These are phyloP conservation scores for Clarias pachynema DNA, from an alignment of 2,797 vertebrate genomes.

Conservation along the genomic window DNA sequence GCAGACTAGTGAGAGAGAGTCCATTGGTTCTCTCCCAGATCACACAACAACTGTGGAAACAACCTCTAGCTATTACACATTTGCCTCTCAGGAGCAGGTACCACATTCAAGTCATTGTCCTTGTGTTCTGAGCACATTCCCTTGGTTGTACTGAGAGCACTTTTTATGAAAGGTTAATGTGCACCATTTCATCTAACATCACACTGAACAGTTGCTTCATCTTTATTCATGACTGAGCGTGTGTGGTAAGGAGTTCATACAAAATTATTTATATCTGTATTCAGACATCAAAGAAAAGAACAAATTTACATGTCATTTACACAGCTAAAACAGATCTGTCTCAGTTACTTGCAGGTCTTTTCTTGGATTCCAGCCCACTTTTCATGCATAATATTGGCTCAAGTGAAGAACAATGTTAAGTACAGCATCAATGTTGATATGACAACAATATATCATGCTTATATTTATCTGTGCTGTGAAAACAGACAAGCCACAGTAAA, in stretches of 20 bases:
- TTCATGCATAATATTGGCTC: background rate
- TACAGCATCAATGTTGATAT: background rate
- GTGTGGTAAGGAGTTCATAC: background rate
- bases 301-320: background rate
- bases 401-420: background rate
- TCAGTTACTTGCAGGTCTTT: background rate
- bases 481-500: background rate
- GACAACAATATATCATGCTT: background rate
- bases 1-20: constrained; percentile 80
- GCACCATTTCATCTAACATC: constrained; percentile 33
- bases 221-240: background rate
- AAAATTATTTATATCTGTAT: background rate
- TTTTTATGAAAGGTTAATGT: constrained; percentile 32
- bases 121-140: constrained; percentile 9
- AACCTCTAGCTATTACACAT: constrained; percentile 70
- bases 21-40: constrained; percentile 73
- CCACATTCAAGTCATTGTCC: constrained; percentile 9
- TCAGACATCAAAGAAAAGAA: background rate
- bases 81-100: constrained; percentile 79
- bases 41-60: constrained; percentile 74
- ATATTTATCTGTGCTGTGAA: background rate
- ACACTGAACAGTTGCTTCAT: background rate
- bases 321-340: background rate
- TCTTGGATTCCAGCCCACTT: background rate
- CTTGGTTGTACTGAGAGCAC: constrained; percentile 29